phyloP scores from a whole-genome alignment of 2,113 vertebrate species.

The Gambusia affinis region DNA sequence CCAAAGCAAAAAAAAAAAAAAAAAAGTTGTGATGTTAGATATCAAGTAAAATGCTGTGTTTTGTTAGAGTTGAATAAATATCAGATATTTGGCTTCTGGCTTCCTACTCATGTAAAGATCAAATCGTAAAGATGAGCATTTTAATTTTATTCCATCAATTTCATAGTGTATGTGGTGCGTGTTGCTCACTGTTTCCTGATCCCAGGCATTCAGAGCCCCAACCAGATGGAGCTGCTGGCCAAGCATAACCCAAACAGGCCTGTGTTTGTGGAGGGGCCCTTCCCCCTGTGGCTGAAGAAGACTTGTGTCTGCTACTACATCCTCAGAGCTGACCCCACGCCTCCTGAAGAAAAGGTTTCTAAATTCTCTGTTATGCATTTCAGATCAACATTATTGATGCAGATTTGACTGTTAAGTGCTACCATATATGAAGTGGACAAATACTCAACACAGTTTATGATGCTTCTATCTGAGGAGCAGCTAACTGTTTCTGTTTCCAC shows the following conservation, averaged over 20 bases:
- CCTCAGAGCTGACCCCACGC: constrained; percentile 84
- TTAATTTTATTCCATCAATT: no score
- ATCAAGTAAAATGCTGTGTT: no score
- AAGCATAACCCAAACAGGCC: constrained; percentile 79
- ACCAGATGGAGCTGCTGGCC: constrained; percentile 83
- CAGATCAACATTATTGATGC: background rate
- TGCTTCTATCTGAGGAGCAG: no score
- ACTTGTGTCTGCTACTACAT: constrained; percentile 87
- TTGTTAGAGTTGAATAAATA: no score
- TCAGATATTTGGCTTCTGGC: no score
- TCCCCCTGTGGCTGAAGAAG: constrained; percentile 86
- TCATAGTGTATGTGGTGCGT: background rate
- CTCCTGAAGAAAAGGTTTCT: constrained; percentile 78
- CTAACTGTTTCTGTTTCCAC: no score
- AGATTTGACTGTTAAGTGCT: background rate
- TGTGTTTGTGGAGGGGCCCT: constrained; percentile 90
- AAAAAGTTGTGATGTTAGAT: no score
- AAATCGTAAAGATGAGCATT: no score
- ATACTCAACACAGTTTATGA: no score
- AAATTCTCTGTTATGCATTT: fast-evolving
- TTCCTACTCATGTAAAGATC: no score
- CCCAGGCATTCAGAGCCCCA: constrained; percentile 87
- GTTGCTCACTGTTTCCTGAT: background rate
- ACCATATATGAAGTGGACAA: background rate
- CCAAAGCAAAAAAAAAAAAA: no score